Evolutionary conservation across 2,888 invertebrate genomes (phyloP).

Genomic region (Germaria angustata): DNA sequence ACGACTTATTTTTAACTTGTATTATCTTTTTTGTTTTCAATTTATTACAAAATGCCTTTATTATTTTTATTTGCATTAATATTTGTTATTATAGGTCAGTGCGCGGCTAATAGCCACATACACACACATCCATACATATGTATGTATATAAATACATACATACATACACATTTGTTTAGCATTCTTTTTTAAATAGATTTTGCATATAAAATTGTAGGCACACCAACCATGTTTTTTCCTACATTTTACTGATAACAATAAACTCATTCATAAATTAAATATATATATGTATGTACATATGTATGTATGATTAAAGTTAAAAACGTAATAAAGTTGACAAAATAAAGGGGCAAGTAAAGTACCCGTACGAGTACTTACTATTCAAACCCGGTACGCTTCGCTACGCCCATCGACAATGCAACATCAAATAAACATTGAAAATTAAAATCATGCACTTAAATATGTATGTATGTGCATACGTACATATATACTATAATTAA

Average conservation of each 20-base stretch:
- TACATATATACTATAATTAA: no score
- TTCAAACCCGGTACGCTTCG: no score
- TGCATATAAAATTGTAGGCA: constrained; percentile 38
- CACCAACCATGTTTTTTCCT: background rate
- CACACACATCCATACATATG: no score
- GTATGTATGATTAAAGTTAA: constrained; percentile 7
- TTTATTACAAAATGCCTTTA: constrained; percentile 39
- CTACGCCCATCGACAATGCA: no score
- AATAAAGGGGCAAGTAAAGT: constrained; percentile 2
- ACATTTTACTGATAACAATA: constrained; percentile 54
- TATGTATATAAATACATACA: no score
- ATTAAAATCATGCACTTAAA: no score
- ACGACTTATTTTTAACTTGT: constrained; percentile 42
- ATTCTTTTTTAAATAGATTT: constrained; percentile 28
- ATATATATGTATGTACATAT: no score
- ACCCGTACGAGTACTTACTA: no score
- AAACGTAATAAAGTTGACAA: constrained; percentile 27
- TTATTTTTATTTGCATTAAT: constrained; percentile 43
- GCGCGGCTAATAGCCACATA: constrained; percentile 60
- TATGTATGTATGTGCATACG: no score
- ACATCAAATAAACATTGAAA: no score
- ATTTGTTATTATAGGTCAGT: constrained; percentile 67
- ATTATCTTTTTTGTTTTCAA: constrained; percentile 44
- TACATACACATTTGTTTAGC: constrained; percentile 23
- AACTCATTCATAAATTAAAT: constrained; percentile 63